Base-by-base conservation (phyloP, 2,797 vertebrate genomes). In the Dipus sagitta region DNA sequence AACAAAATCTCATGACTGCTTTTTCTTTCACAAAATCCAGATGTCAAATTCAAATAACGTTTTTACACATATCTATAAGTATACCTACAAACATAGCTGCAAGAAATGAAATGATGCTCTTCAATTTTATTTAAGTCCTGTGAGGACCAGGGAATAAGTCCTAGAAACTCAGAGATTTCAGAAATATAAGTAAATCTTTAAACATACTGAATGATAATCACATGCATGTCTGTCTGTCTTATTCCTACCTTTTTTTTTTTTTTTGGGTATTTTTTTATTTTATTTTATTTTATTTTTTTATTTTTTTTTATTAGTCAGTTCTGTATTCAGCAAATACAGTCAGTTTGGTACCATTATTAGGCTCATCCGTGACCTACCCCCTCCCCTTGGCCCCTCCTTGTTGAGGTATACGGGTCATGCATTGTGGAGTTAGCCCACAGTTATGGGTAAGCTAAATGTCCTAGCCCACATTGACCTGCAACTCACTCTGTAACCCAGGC, bases 11-110 rank as follows among this genome's bases (percentile, higher is more conserved):
- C 32, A 13, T 71, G 28, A 65, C 12, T 28, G 58, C 72, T 88
- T 75, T 71, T 67, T 60, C 42, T 75, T 71, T 65, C 58, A 60
- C 32, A 88, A 90, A 84, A 85, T 76, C 24, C 18, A 80, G 26
- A 87, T 90, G 94, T 60, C 32, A 93, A 94, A 80, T 80, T 88
- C 67, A 92, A 92, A 71, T 54, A 47, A 74, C 12, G 6, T 74
- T n/a, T 21, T 80, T 58, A 87, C 47, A 90, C 10, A 82, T 76
- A 83, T 1, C 1, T 52, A 68, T 84, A 34, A 42, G 3, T n/a
- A 24, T 32, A 85, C 34, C 6, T 93, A 92, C 38, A n/a, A n/a
- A 85, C 72, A 17, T 52, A 91, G 24, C 64, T 84, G 17, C 47
- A 77, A 58, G 81, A 88, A 90, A 90, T 60, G 2, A 85, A 58